Percentiles rank a stretch among this genome's conserved stretches.
phyloP scores from a whole-genome alignment of 2,113 vertebrate species.

The Solenodon paradoxus region DNA sequence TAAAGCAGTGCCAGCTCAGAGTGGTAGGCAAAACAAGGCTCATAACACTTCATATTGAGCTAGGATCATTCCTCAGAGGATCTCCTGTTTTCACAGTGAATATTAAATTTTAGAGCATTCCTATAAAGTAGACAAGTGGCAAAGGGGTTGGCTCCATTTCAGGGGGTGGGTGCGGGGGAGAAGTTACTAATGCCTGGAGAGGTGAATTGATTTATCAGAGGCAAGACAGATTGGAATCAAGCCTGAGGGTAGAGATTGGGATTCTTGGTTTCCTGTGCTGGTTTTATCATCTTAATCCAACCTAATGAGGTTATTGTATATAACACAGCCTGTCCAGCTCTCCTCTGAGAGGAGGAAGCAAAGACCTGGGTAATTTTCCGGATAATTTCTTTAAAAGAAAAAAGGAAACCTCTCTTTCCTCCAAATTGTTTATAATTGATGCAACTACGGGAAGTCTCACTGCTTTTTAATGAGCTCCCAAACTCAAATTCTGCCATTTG shows the following conservation, averaged over 20 bases:
- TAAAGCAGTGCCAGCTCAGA: slow-evolving; percentile 43
- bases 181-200: background rate
- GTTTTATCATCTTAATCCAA: background rate
- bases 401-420: slow-evolving; percentile 46
- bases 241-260: background rate
- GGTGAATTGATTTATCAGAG: background rate
- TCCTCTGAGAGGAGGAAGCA: slow-evolving; percentile 61
- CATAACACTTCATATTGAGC: slow-evolving; percentile 19
- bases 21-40: slow-evolving; percentile 42
- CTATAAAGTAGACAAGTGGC: slow-evolving; percentile 51
- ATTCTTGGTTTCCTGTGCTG: background rate
- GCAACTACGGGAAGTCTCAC: slow-evolving; percentile 61
- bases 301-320: slow-evolving; percentile 46
- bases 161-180: rapidly evolving
- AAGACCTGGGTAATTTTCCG: slow-evolving; percentile 68
- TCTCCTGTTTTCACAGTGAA: slow-evolving; percentile 42
- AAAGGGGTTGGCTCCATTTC: background rate
- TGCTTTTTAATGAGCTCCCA: slow-evolving; percentile 73
- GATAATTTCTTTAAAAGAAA: slow-evolving; percentile 70
- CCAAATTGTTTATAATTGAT: slow-evolving; percentile 70
- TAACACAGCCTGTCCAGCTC: slow-evolving; percentile 16
- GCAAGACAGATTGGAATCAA: background rate
- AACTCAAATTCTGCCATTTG: slow-evolving; percentile 64
- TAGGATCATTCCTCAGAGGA: background rate
- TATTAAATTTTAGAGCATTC: slow-evolving; percentile 63